Evolutionary conservation across 2,888 invertebrate species (phyloP).

Genomic region (Mythimna loreyi): DNA sequence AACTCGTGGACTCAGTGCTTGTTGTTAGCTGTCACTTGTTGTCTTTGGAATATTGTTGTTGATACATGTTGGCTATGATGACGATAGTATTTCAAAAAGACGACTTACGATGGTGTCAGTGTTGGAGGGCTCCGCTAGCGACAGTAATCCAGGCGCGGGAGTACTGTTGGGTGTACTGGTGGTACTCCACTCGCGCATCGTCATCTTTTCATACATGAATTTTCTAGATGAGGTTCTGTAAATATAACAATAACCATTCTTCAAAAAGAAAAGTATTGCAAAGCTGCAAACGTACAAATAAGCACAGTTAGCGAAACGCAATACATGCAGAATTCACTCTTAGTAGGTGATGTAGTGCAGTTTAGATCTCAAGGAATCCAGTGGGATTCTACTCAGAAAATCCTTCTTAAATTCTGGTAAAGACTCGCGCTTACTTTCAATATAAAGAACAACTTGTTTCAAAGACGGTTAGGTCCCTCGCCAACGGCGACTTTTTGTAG

Average conservation of each 20-base stretch:
- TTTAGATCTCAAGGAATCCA: neutral
- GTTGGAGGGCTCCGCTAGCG: slow-evolving; percentile 83
- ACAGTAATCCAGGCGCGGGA: slow-evolving; percentile 85
- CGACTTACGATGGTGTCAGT: slow-evolving; percentile 81
- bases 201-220: slow-evolving; percentile 90
- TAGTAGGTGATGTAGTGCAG: neutral
- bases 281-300: slow-evolving; percentile 18
- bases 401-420: neutral
- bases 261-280: slow-evolving; percentile 36
- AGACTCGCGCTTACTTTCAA: neutral
- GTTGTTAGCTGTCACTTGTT: too few species aligned
- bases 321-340: slow-evolving; percentile 2
- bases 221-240: slow-evolving; percentile 89
- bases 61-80: too few species aligned
- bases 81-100: neutral
- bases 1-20: too few species aligned
- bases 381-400: neutral
- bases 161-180: slow-evolving; percentile 81
- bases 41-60: too few species aligned
- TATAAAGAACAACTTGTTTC: too few species aligned
- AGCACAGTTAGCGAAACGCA: neutral
- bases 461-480: too few species aligned
- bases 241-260: slow-evolving; percentile 54
- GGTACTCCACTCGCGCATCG: slow-evolving; percentile 88
- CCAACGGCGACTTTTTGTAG: too few species aligned